A percentile compares a stretch with the other conserved stretches of the same genome.
Conservation (phyloP, 2,113 vertebrate genomes). For the Ancistrus triradiatus region DNA sequence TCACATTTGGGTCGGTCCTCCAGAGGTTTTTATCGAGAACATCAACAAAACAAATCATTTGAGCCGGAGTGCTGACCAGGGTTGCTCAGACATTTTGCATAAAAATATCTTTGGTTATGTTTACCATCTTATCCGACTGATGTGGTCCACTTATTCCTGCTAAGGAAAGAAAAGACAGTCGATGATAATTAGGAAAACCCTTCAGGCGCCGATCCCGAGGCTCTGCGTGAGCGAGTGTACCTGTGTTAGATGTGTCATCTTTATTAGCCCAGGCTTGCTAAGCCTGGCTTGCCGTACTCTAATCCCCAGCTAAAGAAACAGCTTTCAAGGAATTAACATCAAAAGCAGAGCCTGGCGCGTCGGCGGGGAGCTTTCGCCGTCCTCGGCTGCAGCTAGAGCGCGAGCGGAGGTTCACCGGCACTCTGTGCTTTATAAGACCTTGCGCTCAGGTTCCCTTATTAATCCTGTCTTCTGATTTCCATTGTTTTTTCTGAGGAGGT, state of each 20-base stretch:
- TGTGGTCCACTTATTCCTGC: too few species aligned
- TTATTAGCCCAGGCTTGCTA: slow-evolving; percentile 75
- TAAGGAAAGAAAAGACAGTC: slow-evolving; percentile 59
- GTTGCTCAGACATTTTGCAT: too few species aligned
- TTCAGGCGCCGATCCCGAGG: slow-evolving; percentile 60
- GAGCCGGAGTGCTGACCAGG: too few species aligned
- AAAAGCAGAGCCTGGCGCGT: slow-evolving; percentile 73
- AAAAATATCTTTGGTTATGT: too few species aligned
- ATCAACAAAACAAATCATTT: too few species aligned
- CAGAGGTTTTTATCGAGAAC: too few species aligned
- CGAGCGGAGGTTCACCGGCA: slow-evolving; percentile 69
- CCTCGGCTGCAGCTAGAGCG: slow-evolving; percentile 61
- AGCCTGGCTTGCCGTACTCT: slow-evolving; percentile 70
- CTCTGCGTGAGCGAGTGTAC: slow-evolving; percentile 64
- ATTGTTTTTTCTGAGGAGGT: slow-evolving; percentile 37
- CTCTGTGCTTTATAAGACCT: slow-evolving; percentile 68
- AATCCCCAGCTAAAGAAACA: slow-evolving; percentile 79
- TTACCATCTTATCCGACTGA: too few species aligned
- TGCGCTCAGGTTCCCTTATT: slow-evolving; percentile 68
- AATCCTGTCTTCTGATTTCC: slow-evolving; percentile 61
- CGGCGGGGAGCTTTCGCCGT: slow-evolving; percentile 71
- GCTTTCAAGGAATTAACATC: slow-evolving; percentile 80
- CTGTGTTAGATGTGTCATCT: slow-evolving; percentile 78
- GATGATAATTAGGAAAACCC: slow-evolving; percentile 68
- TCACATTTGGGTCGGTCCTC: too few species aligned